Percentiles rank a stretch among this genome's conserved stretches.
phyloP scores from a whole-genome alignment of 2,797 vertebrate genomes.

The Eulemur rubriventer region DNA sequence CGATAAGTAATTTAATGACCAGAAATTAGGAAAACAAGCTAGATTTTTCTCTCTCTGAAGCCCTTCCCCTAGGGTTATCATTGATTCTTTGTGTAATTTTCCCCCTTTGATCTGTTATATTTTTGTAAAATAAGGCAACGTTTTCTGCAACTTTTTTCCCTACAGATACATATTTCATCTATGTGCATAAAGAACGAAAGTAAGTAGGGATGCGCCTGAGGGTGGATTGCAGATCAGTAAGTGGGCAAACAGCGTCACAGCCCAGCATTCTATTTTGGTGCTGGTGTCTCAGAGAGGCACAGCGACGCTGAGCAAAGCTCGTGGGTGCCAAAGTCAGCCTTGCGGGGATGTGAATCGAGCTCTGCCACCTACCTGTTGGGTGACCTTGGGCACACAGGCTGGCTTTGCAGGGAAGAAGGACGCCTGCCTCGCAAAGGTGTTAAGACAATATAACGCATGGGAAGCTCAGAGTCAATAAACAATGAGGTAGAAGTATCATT shows the following conservation, averaged over 20 bases:
- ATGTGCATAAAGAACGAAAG: neutral
- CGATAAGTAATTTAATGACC: slow-evolving; percentile 13
- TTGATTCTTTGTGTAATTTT: neutral
- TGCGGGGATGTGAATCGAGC: neutral
- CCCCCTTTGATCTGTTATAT: neutral
- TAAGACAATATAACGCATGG: neutral
- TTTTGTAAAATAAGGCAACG: neutral
- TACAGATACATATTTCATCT: neutral
- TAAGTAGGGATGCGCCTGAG: neutral
- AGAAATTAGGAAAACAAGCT: slow-evolving; percentile 46
- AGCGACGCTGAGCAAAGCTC: accelerated
- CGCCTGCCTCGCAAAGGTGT: neutral
- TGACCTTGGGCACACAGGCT: neutral
- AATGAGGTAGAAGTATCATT: neutral
- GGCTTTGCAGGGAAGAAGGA: neutral
- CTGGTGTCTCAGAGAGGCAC: neutral
- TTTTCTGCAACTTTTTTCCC: neutral
- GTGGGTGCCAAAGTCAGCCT: neutral
- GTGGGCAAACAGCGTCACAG: neutral
- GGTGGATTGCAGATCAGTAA: neutral
- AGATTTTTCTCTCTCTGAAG: slow-evolving; percentile 40
- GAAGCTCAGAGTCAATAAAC: neutral
- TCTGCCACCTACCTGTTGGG: neutral
- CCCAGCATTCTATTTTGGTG: neutral
- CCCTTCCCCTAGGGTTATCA: neutral